Evolutionary conservation across 2,888 invertebrate genomes (phyloP).

Genomic region (Sminthurides aquaticus): DNA sequence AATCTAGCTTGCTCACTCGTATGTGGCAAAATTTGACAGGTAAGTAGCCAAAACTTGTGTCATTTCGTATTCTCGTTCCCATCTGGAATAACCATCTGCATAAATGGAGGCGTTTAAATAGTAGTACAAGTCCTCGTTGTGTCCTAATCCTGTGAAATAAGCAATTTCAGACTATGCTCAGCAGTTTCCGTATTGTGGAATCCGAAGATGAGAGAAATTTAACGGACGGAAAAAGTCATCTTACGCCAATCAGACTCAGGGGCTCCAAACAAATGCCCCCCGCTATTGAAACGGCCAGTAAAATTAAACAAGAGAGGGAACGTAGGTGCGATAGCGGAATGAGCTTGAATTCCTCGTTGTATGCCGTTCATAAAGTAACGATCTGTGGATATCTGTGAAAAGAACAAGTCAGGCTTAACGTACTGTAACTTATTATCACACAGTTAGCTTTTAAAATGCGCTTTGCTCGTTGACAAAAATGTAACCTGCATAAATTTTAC

Average conservation of each 20-base stretch:
- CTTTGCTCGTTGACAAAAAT: not conserved
- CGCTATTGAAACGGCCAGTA: slow-evolving; percentile 13
- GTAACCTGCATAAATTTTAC: not conserved
- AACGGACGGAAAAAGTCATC: too few species aligned
- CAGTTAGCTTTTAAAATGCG: too few species aligned
- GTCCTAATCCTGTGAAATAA: not conserved
- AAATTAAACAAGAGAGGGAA: slow-evolving; percentile 9
- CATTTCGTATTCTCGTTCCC: slow-evolving; percentile 27
- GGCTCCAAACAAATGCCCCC: slow-evolving; percentile 1
- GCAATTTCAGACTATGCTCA: too few species aligned
- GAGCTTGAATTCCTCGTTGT: slow-evolving; percentile 30
- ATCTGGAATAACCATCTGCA: slow-evolving; percentile 29
- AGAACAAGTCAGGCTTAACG: not conserved
- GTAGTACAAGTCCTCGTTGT: slow-evolving; percentile 20
- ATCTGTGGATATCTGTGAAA: slow-evolving; percentile 34
- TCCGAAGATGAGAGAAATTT: too few species aligned
- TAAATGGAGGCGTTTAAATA: slow-evolving; percentile 32
- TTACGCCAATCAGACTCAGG: slow-evolving; percentile 6
- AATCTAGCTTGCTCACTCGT: slow-evolving; percentile 22
- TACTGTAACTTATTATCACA: not conserved
- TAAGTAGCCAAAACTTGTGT: slow-evolving; percentile 29
- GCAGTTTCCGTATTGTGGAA: too few species aligned
- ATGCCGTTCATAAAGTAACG: slow-evolving; percentile 29
- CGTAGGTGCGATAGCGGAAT: slow-evolving; percentile 30
- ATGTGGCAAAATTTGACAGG: slow-evolving; percentile 27